Percentiles rank a stretch among this genome's conserved stretches.
Conservation (phyloP, 2,888 invertebrate species). For the Kuschelorhynchus macadamiae region DNA sequence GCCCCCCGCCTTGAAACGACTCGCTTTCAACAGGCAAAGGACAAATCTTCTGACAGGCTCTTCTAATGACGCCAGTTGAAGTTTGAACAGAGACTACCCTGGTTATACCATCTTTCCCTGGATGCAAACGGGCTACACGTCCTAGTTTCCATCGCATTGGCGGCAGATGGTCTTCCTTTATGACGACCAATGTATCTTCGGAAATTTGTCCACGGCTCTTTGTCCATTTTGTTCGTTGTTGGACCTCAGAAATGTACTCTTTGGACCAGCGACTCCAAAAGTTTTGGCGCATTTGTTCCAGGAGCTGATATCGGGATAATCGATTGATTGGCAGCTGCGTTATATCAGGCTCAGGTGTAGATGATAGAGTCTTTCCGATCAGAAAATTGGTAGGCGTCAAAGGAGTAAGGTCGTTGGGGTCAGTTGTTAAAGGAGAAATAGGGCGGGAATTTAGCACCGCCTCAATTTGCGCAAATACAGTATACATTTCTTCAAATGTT, state of each 20-base stretch:
- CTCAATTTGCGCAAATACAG: slow-evolving; percentile 53
- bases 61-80: neutral
- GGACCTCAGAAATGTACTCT: slow-evolving; percentile 19
- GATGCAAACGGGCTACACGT: slow-evolving; percentile 6
- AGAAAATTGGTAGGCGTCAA: slow-evolving; percentile 61
- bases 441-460: slow-evolving; percentile 57
- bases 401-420: slow-evolving; percentile 52
- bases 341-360: slow-evolving; percentile 54
- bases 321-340: neutral
- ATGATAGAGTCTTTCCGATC: slow-evolving; percentile 54
- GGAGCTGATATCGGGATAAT: no score
- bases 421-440: slow-evolving; percentile 51
- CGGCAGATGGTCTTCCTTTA: slow-evolving; percentile 15
- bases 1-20: slow-evolving; percentile 28
- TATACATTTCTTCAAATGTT: slow-evolving; percentile 56
- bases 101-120: slow-evolving; percentile 22
- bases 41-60: slow-evolving; percentile 20
- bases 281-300: no score
- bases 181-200: neutral
- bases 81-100: slow-evolving; percentile 18
- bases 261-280: slow-evolving; percentile 18
- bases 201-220: neutral
- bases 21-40: slow-evolving; percentile 20
- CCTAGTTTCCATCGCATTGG: slow-evolving; percentile 17
- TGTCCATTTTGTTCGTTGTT: slow-evolving; percentile 13